phyloP scores from a whole-genome alignment of 2,888 invertebrate species.

The Dasypogon diadema region DNA sequence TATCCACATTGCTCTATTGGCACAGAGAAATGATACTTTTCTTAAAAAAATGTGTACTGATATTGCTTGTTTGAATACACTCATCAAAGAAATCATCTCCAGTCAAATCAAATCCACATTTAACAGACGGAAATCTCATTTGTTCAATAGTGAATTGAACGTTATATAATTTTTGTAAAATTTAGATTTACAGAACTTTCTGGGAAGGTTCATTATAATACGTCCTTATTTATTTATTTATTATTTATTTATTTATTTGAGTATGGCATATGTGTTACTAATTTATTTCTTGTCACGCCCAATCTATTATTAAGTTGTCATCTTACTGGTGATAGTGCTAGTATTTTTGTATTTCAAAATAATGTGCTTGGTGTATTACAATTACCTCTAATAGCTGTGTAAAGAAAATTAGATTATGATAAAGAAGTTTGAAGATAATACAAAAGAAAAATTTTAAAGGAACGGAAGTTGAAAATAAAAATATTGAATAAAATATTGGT shows the following conservation, averaged over 20 bases:
- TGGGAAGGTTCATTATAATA: conserved; percentile 26
- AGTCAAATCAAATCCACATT: too few relatives aligned
- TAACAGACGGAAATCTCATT: too few relatives aligned
- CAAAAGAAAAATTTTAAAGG: too few relatives aligned
- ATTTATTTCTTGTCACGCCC: conserved; percentile 15
- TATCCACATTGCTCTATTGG: conserved; percentile 79
- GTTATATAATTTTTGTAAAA: conserved; percentile 43
- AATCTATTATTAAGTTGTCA: conserved; percentile 8
- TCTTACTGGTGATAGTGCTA: conserved; percentile 4
- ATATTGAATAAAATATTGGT: too few relatives aligned
- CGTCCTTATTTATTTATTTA: conserved; percentile 22
- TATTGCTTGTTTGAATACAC: too few relatives aligned
- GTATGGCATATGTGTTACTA: conserved; percentile 9
- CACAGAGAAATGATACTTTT: too few relatives aligned
- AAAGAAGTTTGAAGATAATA: background rate
- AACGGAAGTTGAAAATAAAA: too few relatives aligned
- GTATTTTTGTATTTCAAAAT: too few relatives aligned
- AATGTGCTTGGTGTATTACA: background rate
- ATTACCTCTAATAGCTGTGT: background rate
- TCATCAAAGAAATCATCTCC: too few relatives aligned
- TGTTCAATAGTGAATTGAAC: background rate
- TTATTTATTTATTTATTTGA: conserved; percentile 33
- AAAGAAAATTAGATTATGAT: background rate
- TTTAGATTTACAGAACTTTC: conserved; percentile 8
- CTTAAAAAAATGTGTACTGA: too few relatives aligned